Percentiles rank a stretch among this genome's conserved stretches.
Evolutionary conservation across 2,113 vertebrate genomes (phyloP).

Genomic region (Xiphophorus maculatus): DNA sequence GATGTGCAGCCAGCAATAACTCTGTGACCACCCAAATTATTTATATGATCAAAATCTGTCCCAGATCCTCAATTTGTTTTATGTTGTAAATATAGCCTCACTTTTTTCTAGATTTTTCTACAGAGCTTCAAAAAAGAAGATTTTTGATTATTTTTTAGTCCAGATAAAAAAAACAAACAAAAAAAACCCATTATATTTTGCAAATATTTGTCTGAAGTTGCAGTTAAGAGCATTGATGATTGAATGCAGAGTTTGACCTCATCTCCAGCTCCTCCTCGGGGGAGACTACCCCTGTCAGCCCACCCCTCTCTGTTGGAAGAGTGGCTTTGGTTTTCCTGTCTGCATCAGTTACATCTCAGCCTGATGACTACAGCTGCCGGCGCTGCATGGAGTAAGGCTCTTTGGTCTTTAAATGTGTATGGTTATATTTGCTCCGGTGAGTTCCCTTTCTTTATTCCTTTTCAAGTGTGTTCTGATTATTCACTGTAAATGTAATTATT

Average conservation of each 20-base stretch:
- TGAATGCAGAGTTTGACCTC: conserved; percentile 1
- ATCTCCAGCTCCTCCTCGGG: conserved; percentile 54
- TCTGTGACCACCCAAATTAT: conserved; percentile 1
- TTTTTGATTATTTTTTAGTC: not conserved
- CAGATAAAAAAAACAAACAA: no score
- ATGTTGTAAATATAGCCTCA: not conserved
- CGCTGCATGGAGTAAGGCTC: conserved; percentile 36
- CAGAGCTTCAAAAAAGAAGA: not conserved
- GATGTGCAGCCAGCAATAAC: not conserved
- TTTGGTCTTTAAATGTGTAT: conserved; percentile 80
- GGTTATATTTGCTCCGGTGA: conserved; percentile 82
- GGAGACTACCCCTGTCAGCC: conserved; percentile 33
- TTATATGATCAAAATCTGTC: conserved; percentile 1
- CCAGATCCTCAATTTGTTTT: conserved; percentile 19
- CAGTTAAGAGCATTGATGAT: not conserved
- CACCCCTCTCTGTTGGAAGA: conserved; percentile 46
- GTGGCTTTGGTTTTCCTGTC: conserved; percentile 23
- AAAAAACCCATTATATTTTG: not conserved
- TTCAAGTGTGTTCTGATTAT: not conserved
- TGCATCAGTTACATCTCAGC: conserved; percentile 37
- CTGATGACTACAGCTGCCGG: conserved; percentile 46
- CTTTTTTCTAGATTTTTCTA: not conserved
- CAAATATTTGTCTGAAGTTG: not conserved
- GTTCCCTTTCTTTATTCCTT: conserved; percentile 21
- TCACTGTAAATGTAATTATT: not conserved